Base-by-base conservation (phyloP, 2,797 vertebrate genomes). In the Cercopithecus mitis region DNA sequence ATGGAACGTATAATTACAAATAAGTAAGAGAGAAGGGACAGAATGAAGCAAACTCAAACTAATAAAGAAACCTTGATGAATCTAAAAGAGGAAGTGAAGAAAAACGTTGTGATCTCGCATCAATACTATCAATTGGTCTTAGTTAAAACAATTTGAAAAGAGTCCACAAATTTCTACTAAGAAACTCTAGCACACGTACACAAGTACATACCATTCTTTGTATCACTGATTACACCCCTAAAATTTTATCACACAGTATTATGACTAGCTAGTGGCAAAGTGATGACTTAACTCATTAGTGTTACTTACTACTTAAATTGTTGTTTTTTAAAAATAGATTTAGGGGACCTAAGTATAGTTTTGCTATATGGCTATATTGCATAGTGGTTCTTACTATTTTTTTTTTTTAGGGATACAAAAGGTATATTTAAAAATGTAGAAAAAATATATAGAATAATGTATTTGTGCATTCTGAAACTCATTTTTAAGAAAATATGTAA, bases 341-440 rank as follows among this genome's bases (percentile, higher is more conserved):
- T 55, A 55, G 52, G 52, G 52, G 52, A 55, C 20, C 52, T 20
- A 55, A 55, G 52, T 55, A 22, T 7, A 22, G 52, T 22, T 55
- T 55, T 55, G 52, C 52, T 55, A 55, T 7, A 8, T 55, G 52
- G 52, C 52, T 55, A 55, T 22, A 55, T 55, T 55, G 20, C 52
- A 55, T 55, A 55, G 52, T 55, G 52, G 52, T 55, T 43, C 43
- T 39, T 76, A 88, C 4, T 79, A 33, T 39, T 55, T 75, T 67
- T 30, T 14, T 52, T 52, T 52, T 52, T 55, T 22, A 10, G 30
- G 15, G 43, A 15, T 20, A n/a, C n/a, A 55, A 67, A 41, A 12
- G 20, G 13, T n/a, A n/a, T 61, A 80, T 88, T 73, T 83, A 55
- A 94, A 94, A 90, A 85, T 85, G 39, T 14, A 94, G 70, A 39